Evolutionary conservation across 2,888 invertebrate genomes (phyloP).

Genomic region (Cosmopolites sordidus): DNA sequence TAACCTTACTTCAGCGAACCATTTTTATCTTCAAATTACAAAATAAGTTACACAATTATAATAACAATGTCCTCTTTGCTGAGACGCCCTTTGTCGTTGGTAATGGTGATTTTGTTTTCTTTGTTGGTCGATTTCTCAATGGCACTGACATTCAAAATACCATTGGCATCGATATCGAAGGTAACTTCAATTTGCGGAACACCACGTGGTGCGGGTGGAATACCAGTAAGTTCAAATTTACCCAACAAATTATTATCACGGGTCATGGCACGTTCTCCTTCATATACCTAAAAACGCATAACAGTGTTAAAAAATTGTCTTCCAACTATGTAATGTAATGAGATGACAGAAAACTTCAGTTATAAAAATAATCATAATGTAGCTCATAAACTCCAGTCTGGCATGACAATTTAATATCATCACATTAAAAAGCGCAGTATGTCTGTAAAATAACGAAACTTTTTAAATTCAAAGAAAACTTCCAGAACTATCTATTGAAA

Average conservation of each 20-base stretch:
- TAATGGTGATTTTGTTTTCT: constrained; percentile 87
- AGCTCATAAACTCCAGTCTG: constrained; percentile 65
- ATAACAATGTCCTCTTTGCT: constrained; percentile 92
- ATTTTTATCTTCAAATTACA: too few relatives aligned
- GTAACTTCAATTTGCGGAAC: constrained; percentile 87
- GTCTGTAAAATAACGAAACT: too few relatives aligned
- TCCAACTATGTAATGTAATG: too few relatives aligned
- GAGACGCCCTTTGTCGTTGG: constrained; percentile 88
- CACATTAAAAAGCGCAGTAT: constrained; percentile 16
- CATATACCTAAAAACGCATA: constrained; percentile 59
- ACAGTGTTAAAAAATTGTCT: not conserved
- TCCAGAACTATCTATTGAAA: too few relatives aligned
- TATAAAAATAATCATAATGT: constrained; percentile 52
- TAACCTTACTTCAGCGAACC: too few relatives aligned
- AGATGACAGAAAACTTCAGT: too few relatives aligned
- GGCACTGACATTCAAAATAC: constrained; percentile 93
- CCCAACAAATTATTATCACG: constrained; percentile 93
- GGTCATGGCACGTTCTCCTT: constrained; percentile 93
- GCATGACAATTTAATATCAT: constrained; percentile 45
- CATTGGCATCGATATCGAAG: constrained; percentile 90
- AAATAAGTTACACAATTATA: too few relatives aligned
- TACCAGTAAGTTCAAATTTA: constrained; percentile 94
- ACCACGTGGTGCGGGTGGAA: constrained; percentile 89
- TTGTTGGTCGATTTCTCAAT: constrained; percentile 89
- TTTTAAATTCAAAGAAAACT: too few relatives aligned